Evolutionary conservation across 1,140 invertebrate genomes (phyloP).

Genomic region (Copidosoma floridanum): DNA sequence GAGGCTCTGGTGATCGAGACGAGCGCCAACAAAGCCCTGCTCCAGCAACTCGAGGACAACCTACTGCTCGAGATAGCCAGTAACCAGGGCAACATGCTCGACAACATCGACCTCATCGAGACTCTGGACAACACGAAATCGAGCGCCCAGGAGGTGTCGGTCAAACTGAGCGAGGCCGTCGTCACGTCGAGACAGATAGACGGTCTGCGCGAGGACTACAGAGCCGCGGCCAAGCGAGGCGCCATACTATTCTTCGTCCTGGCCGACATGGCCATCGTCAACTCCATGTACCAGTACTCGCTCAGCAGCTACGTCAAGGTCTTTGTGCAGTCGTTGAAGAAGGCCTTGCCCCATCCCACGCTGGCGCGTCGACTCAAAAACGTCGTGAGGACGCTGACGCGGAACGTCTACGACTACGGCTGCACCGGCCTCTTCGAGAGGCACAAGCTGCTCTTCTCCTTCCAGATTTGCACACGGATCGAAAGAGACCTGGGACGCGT

Average conservation of each 20-base stretch:
- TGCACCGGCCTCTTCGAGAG: slow-evolving; percentile 89
- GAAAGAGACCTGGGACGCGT: slow-evolving; percentile 67
- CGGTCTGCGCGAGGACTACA: slow-evolving; percentile 75
- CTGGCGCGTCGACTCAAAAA: slow-evolving; percentile 71
- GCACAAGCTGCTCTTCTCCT: slow-evolving; percentile 86
- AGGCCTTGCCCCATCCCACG: slow-evolving; percentile 73
- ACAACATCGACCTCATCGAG: slow-evolving; percentile 80
- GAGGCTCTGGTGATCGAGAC: slow-evolving; percentile 82
- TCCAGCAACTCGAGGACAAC: slow-evolving; percentile 80
- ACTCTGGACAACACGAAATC: slow-evolving; percentile 87
- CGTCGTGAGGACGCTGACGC: slow-evolving; percentile 80
- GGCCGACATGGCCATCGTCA: slow-evolving; percentile 80
- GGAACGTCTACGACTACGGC: slow-evolving; percentile 85
- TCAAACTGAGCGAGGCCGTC: slow-evolving; percentile 71
- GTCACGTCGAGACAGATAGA: slow-evolving; percentile 78
- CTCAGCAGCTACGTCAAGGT: slow-evolving; percentile 74
- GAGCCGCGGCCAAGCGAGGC: slow-evolving; percentile 76
- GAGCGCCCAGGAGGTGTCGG: slow-evolving; percentile 75
- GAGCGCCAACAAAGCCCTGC: slow-evolving; percentile 77
- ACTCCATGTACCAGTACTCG: slow-evolving; percentile 90
- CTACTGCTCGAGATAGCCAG: slow-evolving; percentile 77
- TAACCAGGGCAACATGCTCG: slow-evolving; percentile 86
- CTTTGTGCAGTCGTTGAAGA: slow-evolving; percentile 75
- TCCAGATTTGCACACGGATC: slow-evolving; percentile 83
- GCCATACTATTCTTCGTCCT: slow-evolving; percentile 88